A percentile compares a stretch with the other conserved stretches of the same genome.
These are phyloP conservation scores for Anseranas semipalmata DNA, from an alignment of 2,113 vertebrate species.

Conservation along the genomic window DNA sequence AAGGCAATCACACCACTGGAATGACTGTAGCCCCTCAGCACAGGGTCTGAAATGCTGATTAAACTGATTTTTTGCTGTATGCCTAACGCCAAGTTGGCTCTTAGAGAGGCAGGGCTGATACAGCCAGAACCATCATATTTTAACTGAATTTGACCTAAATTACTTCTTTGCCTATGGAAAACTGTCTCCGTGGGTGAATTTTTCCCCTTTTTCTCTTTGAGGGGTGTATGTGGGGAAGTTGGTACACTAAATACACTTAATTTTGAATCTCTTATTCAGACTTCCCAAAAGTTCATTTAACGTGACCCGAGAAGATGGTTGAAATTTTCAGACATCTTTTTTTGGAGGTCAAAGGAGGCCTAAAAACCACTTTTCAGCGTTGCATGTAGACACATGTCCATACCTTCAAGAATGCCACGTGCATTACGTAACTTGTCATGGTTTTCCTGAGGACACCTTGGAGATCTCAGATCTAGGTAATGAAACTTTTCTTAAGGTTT, in stretches of 20 bases:
- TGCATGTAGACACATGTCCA: background rate
- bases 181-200: fast-evolving
- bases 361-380: background rate
- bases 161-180: background rate
- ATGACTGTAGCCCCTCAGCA: background rate
- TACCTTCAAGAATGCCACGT: background rate
- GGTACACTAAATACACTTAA: background rate
- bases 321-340: background rate
- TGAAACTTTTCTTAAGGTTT: background rate
- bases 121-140: background rate
- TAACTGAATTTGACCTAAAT: background rate
- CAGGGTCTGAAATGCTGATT: background rate
- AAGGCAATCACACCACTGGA: background rate
- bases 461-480: background rate
- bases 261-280: background rate
- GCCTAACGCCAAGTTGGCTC: background rate
- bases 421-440: background rate
- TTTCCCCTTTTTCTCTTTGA: background rate
- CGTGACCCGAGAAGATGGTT: background rate
- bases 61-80: background rate
- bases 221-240: fast-evolving
- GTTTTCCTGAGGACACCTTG: background rate
- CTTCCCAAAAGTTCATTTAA: background rate
- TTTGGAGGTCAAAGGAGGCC: background rate
- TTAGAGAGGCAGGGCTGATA: background rate